These are phyloP conservation scores for Yponomeuta plumbellus DNA, from an alignment of 2,888 invertebrate genomes.

Conservation along the genomic window DNA sequence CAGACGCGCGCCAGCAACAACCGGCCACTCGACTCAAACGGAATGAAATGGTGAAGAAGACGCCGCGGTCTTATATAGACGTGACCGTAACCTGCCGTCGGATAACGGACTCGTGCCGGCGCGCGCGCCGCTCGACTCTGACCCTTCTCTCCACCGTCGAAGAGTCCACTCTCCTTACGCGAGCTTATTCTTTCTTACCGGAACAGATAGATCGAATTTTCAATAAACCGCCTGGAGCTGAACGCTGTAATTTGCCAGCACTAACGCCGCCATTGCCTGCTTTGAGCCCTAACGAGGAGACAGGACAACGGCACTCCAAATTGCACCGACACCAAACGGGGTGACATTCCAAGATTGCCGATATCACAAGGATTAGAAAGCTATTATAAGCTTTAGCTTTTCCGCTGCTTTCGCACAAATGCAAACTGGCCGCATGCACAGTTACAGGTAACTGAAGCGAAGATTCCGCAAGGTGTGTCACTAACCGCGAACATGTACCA, in stretches of 20 bases:
- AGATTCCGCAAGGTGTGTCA: not conserved
- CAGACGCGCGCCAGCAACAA: conserved; percentile 33
- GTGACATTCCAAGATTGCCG: conserved; percentile 14
- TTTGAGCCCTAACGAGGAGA: conserved; percentile 42
- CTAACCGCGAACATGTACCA: not conserved
- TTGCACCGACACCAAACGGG: conserved; percentile 34
- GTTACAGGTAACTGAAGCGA: not conserved
- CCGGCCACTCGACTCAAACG: conserved; percentile 65
- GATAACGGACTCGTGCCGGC: conserved; percentile 66
- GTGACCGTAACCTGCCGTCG: conserved; percentile 75
- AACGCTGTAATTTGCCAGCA: conserved; percentile 65
- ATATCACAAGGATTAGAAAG: conserved; percentile 4
- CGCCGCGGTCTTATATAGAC: conserved; percentile 75
- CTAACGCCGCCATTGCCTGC: conserved; percentile 38
- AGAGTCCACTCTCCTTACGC: conserved; percentile 39
- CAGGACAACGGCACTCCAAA: conserved; percentile 59
- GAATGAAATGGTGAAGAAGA: conserved; percentile 76
- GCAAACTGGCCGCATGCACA: not conserved
- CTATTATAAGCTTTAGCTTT: conserved; percentile 9
- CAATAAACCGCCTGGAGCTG: conserved; percentile 69
- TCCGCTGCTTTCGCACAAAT: conserved; percentile 6
- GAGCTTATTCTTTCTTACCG: conserved; percentile 42
- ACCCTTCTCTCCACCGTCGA: conserved; percentile 42
- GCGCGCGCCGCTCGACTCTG: conserved; percentile 41
- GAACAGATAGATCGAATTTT: conserved; percentile 71